A percentile compares a stretch with the other conserved stretches of the same genome.
phyloP scores from a whole-genome alignment of 2,888 invertebrate genomes.

The Orgyia antiqua region DNA sequence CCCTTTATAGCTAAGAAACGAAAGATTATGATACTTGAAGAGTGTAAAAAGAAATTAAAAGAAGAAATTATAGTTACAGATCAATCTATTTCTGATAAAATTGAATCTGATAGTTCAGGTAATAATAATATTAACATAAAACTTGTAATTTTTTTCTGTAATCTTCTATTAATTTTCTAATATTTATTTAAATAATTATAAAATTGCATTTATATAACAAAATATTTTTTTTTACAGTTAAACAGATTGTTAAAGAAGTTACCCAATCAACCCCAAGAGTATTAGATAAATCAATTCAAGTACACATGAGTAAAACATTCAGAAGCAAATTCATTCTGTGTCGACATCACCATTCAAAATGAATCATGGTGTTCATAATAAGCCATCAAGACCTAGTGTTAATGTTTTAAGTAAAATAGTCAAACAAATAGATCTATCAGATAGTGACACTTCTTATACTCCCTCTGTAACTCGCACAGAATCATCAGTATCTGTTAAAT shows the following conservation, averaged over 20 bases:
- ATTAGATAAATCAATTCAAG: neutral
- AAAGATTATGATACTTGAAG: neutral
- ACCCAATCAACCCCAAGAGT: neutral
- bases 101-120: neutral
- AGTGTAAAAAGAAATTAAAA: too few relatives aligned
- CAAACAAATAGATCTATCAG: too few relatives aligned
- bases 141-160: too few relatives aligned
- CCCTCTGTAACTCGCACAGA: neutral
- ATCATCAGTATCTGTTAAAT: neutral
- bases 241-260: neutral
- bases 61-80: neutral
- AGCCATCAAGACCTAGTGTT: too few relatives aligned
- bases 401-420: neutral
- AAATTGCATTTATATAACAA: neutral
- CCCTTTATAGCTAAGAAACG: neutral
- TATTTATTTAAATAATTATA: too few relatives aligned
- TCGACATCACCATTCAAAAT: neutral
- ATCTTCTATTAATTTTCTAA: neutral
- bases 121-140: neutral
- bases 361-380: neutral
- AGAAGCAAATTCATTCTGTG: neutral
- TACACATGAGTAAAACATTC: neutral
- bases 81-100: neutral
- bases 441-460: neutral
- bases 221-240: neutral